Base-by-base conservation (phyloP, 2,797 vertebrate species). In the Aulostomus chinensis region DNA sequence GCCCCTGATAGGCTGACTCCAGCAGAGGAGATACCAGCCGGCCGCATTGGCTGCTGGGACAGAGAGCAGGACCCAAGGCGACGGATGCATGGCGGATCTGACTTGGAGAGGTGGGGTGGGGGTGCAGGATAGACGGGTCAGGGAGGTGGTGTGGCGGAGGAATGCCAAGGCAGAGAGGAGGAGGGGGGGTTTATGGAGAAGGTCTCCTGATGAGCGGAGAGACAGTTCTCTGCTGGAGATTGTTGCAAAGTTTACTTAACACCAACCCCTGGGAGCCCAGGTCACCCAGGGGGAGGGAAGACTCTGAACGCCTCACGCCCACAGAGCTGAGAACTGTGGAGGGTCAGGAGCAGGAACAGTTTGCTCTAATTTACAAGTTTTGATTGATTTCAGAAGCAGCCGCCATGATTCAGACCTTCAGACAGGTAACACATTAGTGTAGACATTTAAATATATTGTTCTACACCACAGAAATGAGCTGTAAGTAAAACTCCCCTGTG, bases 221-320 rank as follows among this genome's bases (percentile, higher is more conserved):
- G 86, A 84, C 77, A 60, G 73, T 18, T 60, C 76, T 81, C 84
- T 78, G 83, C 80, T 86, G 85, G 78, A 82, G 82, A 79, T 84
- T 57, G 63, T 67, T 81, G 75, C 40, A 92, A 91, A 88, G 94
- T 96, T 96, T 95, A 95, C 76, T 84, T 86, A 81, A 81, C 92
- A 93, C 92, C 94, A 90, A 90, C 90, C 76, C 81, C 17, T 73
- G 58, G 73, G 86, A 89, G 91, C 91, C 84, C 84, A 85, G 92
- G 77, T 89, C 90, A 87, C 56, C 15, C 58, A 71, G 73, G 56
- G 11, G 20, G 24, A 42, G 28, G 5, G 51, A 63, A 10, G 49
- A 55, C n/a, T n/a, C n/a, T n/a, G n/a, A n/a, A n/a, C n/a, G 16
- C 36, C 15, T 56, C 36, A 35, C 54, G 33, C 32, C 51, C 41